Base-by-base conservation (phyloP, 2,113 vertebrate species). In the Hystrix brachyura region DNA sequence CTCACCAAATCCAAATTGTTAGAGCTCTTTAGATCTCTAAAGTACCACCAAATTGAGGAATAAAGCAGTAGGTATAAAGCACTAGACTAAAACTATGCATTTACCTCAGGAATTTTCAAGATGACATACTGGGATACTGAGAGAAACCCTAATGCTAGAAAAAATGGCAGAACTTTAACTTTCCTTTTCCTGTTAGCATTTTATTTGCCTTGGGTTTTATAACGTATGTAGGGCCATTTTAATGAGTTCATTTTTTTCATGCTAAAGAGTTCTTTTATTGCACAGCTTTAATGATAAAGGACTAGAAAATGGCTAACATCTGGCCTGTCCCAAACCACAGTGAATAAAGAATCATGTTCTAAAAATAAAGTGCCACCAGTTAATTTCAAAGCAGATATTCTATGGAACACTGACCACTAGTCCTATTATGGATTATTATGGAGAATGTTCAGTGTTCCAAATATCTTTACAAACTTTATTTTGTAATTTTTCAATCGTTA, bases 361-460 rank as follows among this genome's bases (percentile, higher is more conserved):
- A 96, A 95, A 96, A 94, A 67, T 96, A 84, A 97, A 97, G 62
- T 84, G 51, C 57, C 79, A 90, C 19, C 11, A 82, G 55, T 69
- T 95, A 96, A 83, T 97, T 95, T 88, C 74, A 93, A 97, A 91
- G 78, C 14, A 83, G 55, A 82, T 90, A 94, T 93, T 95, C 92
- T 84, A 95, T 93, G 97, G 91, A 97, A 96, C 97, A 97, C 86
- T 97, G 91, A 95, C 67, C 92, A 89, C 78, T 80, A 34, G 79
- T 72, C 53, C 53, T 95, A 91, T 96, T 89, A 93, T 64, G 74
- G 72, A 76, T 94, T 96, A 72, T 93, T 95, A 96, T 84, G 25
- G 57, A 97, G 72, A 91, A 95, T 95, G 34, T 18, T 69, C 82
- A 74, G 55, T 88, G 79, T 89, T 93, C 51, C 72, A 95, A 96